These are phyloP conservation scores for Popillia japonica DNA, from an alignment of 1,140 invertebrate species.

Conservation along the genomic window DNA sequence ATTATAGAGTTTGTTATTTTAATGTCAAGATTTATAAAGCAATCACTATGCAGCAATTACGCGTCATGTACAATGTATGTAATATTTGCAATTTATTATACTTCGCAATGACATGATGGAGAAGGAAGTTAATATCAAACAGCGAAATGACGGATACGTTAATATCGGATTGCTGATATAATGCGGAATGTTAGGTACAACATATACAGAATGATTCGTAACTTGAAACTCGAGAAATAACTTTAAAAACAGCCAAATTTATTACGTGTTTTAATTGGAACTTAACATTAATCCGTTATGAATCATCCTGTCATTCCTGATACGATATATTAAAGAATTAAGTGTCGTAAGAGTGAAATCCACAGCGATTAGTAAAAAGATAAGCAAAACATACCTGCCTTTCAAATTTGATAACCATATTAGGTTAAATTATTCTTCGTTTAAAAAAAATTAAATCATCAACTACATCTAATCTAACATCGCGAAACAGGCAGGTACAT, in stretches of 20 bases:
- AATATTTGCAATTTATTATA: neutral
- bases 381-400: neutral
- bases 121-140: neutral
- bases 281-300: neutral
- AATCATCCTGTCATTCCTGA: neutral
- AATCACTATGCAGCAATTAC: neutral
- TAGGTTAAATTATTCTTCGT: too few relatives aligned
- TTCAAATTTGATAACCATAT: neutral
- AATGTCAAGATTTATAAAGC: neutral
- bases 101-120: neutral
- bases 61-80: neutral
- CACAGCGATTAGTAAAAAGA: constrained; percentile 5
- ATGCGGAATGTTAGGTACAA: neutral
- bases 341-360: neutral
- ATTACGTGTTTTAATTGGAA: too few relatives aligned
- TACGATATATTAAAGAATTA: neutral
- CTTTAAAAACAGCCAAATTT: too few relatives aligned
- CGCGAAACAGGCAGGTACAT: constrained; percentile 17
- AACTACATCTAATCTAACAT: too few relatives aligned
- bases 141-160: neutral
- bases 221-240: too few relatives aligned
- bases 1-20: neutral
- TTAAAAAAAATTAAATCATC: too few relatives aligned
- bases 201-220: neutral
- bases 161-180: neutral